A percentile compares a stretch with the other conserved stretches of the same genome.
Conservation (phyloP, 2,888 invertebrate species). For the Eristalis arbustorum region DNA sequence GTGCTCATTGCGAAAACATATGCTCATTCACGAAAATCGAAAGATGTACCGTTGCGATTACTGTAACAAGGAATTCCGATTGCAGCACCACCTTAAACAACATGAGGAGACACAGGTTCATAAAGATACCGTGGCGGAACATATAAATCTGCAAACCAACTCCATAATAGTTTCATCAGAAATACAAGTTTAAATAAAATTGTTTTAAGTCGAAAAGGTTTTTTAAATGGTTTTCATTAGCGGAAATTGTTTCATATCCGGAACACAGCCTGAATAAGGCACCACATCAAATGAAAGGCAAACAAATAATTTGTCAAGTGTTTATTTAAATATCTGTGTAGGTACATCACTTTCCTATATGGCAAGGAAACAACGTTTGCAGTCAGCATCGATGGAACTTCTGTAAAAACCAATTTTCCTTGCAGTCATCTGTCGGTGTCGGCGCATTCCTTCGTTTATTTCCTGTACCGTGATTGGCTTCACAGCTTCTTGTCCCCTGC, state of each 20-base stretch:
- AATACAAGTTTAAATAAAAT: background rate
- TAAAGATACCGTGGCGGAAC: constrained; percentile 74
- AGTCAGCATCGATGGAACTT: constrained; percentile 76
- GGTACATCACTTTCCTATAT: constrained; percentile 71
- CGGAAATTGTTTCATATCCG: too few species aligned
- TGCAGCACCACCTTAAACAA: constrained; percentile 78
- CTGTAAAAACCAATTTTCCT: constrained; percentile 77
- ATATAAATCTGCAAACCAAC: background rate
- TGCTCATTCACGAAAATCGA: constrained; percentile 77
- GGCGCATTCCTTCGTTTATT: constrained; percentile 90
- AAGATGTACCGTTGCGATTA: constrained; percentile 77
- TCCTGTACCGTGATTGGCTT: constrained; percentile 89
- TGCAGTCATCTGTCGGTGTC: constrained; percentile 81
- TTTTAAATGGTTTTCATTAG: background rate
- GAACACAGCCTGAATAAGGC: too few species aligned
- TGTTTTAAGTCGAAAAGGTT: background rate
- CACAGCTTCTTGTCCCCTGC: constrained; percentile 84
- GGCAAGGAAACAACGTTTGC: constrained; percentile 77
- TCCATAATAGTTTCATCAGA: background rate
- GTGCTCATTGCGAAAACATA: constrained; percentile 77
- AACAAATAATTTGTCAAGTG: background rate
- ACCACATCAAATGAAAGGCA: too few species aligned
- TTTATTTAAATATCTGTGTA: background rate
- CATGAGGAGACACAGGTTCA: constrained; percentile 78
- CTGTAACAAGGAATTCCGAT: constrained; percentile 77